A percentile compares a stretch with the other conserved stretches of the same genome.
Evolutionary conservation across 2,888 invertebrate species (phyloP).

Genomic region (Cryptocheilus praepositus): DNA sequence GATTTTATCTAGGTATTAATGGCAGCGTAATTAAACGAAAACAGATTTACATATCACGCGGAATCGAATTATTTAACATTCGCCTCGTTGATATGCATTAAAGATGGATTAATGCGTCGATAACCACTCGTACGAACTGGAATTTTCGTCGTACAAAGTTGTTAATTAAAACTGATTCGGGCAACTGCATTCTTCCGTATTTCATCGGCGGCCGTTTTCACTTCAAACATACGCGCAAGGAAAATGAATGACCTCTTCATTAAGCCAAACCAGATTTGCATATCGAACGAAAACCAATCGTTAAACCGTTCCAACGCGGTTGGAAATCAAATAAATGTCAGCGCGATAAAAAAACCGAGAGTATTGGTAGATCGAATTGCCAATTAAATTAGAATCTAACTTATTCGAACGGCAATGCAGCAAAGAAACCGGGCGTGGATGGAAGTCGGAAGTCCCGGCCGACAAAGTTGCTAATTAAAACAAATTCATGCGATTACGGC

Average conservation of each 20-base stretch:
- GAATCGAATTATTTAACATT: too few species aligned
- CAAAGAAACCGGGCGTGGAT: not conserved
- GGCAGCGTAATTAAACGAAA: too few species aligned
- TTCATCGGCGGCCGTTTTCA: not conserved
- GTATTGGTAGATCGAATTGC: not conserved
- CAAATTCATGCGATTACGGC: constrained; percentile 18
- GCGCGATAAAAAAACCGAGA: not conserved
- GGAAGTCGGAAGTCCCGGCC: not conserved
- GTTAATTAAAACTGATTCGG: constrained; percentile 1
- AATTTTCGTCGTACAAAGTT: not conserved
- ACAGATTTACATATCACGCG: too few species aligned
- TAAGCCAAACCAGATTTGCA: constrained; percentile 3
- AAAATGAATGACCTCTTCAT: not conserved
- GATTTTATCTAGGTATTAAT: too few species aligned
- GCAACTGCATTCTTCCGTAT: not conserved
- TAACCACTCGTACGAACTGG: not conserved
- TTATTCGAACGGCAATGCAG: too few species aligned
- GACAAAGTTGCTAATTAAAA: constrained; percentile 22
- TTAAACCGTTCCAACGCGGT: not conserved
- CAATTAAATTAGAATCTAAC: too few species aligned
- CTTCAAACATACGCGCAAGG: not conserved
- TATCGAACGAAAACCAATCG: constrained; percentile 1
- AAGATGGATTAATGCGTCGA: not conserved
- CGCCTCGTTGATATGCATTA: too few species aligned
- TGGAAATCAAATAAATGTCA: not conserved